These are phyloP conservation scores for Mus musculus DNA, from an alignment of 2,113 vertebrate genomes.

Conservation along the genomic window GRCm39 chr13:112149501-112150000, in stretches of 20 bases:
- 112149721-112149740: neutral
- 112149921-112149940: conserved; percentile 52
- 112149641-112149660: neutral
- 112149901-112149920: neutral
- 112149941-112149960: neutral
- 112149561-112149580: neutral
- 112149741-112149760: conserved; percentile 12
- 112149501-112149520: neutral
- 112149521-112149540: neutral
- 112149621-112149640: neutral
- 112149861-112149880: neutral
- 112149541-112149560: neutral
- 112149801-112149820: neutral
- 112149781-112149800: neutral
- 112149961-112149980: neutral
- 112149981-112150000: neutral
- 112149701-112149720: neutral
- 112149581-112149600: neutral
- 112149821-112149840: neutral
- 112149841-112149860: neutral
- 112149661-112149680: neutral
- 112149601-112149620: no score
- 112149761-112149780: neutral
- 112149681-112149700: neutral
- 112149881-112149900: neutral